phyloP scores from a whole-genome alignment of 2,888 invertebrate species.

The Heliconius hortense region DNA sequence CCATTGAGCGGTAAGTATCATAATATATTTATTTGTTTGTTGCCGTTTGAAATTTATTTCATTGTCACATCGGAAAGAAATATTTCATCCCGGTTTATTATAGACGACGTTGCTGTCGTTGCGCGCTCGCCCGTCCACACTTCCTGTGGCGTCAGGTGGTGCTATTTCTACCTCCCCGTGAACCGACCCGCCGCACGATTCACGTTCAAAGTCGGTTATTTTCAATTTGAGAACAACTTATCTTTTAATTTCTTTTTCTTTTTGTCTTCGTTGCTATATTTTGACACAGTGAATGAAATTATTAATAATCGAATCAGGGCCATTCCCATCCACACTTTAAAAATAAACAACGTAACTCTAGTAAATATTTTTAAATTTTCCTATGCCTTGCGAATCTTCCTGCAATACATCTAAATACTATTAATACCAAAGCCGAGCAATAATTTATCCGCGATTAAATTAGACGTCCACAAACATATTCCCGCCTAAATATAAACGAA shows the following conservation, averaged over 20 bases:
- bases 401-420: neutral
- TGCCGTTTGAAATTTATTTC: constrained; percentile 8
- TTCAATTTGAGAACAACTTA: constrained; percentile 42
- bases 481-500: constrained; percentile 73
- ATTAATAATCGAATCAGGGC: neutral
- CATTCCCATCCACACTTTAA: neutral
- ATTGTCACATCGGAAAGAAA: constrained; percentile 24
- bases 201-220: constrained; percentile 75
- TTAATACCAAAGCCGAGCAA: constrained; percentile 2
- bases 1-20: neutral
- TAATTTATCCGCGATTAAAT: constrained; percentile 43
- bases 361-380: constrained; percentile 1
- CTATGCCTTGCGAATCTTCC: neutral
- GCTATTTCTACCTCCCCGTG: constrained; percentile 74
- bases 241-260: constrained; percentile 2
- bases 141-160: constrained; percentile 74
- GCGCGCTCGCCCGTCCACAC: constrained; percentile 61
- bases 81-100: constrained; percentile 34
- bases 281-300: neutral
- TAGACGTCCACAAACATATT: constrained; percentile 54
- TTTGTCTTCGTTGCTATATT: neutral
- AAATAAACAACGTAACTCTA: neutral
- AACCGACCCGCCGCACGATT: constrained; percentile 62
- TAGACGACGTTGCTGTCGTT: constrained; percentile 42
- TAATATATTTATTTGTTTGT: neutral